Percentiles rank a stretch among this genome's conserved stretches.
phyloP scores from a whole-genome alignment of 2,888 invertebrate species.

The Pristionchus entomophagus region DNA sequence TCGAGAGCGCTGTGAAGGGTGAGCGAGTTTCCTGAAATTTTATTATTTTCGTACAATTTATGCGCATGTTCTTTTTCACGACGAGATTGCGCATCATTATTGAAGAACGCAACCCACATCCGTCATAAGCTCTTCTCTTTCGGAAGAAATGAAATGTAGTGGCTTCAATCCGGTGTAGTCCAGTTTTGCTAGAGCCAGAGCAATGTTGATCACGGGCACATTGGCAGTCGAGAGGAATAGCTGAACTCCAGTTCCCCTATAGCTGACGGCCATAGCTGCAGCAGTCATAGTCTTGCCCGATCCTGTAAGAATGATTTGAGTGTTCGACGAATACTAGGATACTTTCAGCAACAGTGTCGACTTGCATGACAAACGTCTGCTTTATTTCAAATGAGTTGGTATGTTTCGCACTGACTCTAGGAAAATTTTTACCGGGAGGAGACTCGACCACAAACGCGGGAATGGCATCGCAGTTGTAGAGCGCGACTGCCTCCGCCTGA shows the following conservation, averaged over 20 bases:
- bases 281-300: conserved; percentile 17
- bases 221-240: conserved; percentile 27
- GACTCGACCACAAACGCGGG: neutral
- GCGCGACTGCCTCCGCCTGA: too few relatives aligned
- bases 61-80: too few relatives aligned
- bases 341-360: too few relatives aligned
- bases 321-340: neutral
- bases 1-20: neutral
- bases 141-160: neutral
- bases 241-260: neutral
- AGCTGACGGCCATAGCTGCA: conserved; percentile 7
- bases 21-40: conserved; percentile 5
- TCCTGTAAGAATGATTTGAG: neutral
- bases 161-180: neutral
- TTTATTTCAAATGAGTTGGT: too few relatives aligned
- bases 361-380: too few relatives aligned
- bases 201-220: conserved; percentile 28
- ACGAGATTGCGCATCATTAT: too few relatives aligned
- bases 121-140: neutral
- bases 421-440: too few relatives aligned
- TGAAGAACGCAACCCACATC: too few relatives aligned
- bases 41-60: too few relatives aligned
- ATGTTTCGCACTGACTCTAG: too few relatives aligned
- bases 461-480: neutral
- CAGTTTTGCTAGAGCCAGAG: neutral